Conservation (phyloP, 2,888 invertebrate genomes). For the Phyllotreta striolata region DNA sequence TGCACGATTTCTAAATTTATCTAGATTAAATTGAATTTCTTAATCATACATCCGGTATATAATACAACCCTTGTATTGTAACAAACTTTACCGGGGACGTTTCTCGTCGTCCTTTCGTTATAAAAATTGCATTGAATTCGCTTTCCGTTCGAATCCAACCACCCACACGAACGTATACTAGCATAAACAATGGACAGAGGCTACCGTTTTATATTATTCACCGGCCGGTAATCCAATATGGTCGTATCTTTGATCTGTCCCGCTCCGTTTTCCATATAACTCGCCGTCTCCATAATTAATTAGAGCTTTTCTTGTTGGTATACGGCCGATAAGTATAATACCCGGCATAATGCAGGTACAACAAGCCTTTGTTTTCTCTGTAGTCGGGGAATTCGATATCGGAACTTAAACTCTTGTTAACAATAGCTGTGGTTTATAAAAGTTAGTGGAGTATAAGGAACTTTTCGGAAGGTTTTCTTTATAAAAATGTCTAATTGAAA, state of each 20-base stretch:
- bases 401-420: constrained; percentile 25
- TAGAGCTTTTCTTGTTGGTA: constrained; percentile 45
- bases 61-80: too few relatives aligned
- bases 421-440: constrained; percentile 27
- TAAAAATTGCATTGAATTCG: constrained; percentile 27
- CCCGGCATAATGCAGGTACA: constrained; percentile 43
- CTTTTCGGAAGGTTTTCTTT: too few relatives aligned
- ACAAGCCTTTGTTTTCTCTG: constrained; percentile 43
- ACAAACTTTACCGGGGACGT: too few relatives aligned
- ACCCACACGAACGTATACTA: constrained; percentile 38
- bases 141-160: constrained; percentile 29
- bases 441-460: background rate
- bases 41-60: too few relatives aligned
- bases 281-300: constrained; percentile 55
- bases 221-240: constrained; percentile 53
- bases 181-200: constrained; percentile 53
- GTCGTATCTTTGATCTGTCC: constrained; percentile 57
- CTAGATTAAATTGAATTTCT: too few relatives aligned
- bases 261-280: constrained; percentile 55
- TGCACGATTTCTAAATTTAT: too few relatives aligned
- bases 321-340: constrained; percentile 43
- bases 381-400: constrained; percentile 40
- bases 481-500: too few relatives aligned
- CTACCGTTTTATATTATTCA: constrained; percentile 55
- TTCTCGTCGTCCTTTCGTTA: constrained; percentile 1